Conservation (phyloP, 2,888 invertebrate genomes). For the Noctua fimbriata region DNA sequence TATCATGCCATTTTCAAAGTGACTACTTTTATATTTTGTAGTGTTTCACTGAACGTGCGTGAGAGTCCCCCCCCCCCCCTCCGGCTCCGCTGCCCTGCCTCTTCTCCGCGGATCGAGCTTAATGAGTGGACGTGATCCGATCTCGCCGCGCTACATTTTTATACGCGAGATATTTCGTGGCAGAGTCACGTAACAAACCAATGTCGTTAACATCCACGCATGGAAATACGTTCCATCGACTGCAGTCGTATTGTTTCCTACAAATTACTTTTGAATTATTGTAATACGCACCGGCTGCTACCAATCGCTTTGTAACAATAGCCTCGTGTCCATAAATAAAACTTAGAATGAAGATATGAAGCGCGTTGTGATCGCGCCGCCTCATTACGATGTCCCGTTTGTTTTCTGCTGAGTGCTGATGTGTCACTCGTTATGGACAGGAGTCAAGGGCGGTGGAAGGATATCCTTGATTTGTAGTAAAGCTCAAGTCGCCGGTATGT, state of each 20-base stretch:
- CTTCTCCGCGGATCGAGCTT: conserved; percentile 33
- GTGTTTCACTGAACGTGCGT: conserved; percentile 11
- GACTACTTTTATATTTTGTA: not conserved
- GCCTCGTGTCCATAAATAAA: conserved; percentile 11
- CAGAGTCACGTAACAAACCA: conserved; percentile 59
- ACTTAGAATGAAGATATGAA: conserved; percentile 29
- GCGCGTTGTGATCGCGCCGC: not conserved
- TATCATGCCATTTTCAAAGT: not conserved
- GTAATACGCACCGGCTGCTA: conserved; percentile 50
- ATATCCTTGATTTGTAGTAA: conserved; percentile 66
- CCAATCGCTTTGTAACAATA: conserved; percentile 53
- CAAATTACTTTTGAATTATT: conserved; percentile 62
- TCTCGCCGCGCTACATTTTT: conserved; percentile 54
- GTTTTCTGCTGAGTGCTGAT: conserved; percentile 13
- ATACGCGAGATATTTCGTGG: conserved; percentile 50
- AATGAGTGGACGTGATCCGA: conserved; percentile 69
- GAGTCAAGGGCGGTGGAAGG: conserved; percentile 60
- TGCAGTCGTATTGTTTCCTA: conserved; percentile 48
- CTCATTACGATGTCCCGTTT: not conserved
- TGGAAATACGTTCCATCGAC: conserved; percentile 53
- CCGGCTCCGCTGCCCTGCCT: not conserved
- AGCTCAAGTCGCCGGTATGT: conserved; percentile 55
- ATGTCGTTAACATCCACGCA: conserved; percentile 61
- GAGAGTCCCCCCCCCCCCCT: not conserved
- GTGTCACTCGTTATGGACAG: conserved; percentile 3